phyloP scores from a whole-genome alignment of 2,113 vertebrate species.

The Calyptommatus sinebrachiatus region DNA sequence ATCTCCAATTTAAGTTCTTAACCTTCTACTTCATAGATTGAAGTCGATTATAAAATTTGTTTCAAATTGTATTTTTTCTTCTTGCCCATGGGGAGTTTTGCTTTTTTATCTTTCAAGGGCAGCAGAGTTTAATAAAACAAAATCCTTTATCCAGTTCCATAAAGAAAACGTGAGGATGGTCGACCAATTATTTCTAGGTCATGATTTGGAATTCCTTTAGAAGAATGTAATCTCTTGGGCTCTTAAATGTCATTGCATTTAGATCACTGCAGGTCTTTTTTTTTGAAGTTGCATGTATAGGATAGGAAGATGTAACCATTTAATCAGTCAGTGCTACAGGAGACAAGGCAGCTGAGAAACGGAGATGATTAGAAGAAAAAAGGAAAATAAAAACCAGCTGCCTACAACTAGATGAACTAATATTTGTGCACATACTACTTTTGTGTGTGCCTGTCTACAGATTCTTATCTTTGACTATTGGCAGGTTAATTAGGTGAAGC shows the following conservation, averaged over 20 bases:
- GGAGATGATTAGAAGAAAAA: neutral
- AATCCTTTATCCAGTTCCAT: neutral
- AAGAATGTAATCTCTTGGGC: neutral
- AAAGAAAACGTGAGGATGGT: neutral
- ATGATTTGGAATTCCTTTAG: neutral
- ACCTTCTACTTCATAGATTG: neutral
- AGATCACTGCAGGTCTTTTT: too few relatives aligned
- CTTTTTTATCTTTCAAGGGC: constrained; percentile 9
- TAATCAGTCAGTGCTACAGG: neutral
- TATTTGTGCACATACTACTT: too few relatives aligned
- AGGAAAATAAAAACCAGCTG: neutral
- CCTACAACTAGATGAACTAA: neutral
- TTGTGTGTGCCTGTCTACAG: too few relatives aligned
- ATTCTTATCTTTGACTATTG: too few relatives aligned
- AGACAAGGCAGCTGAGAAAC: neutral
- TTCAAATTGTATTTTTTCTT: neutral
- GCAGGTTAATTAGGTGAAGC: too few relatives aligned
- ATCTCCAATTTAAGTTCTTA: neutral
- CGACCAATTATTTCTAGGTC: constrained; percentile 9
- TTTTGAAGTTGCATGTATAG: neutral
- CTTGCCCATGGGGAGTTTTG: neutral
- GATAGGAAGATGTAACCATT: neutral
- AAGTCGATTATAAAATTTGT: neutral
- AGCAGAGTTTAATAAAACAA: constrained; percentile 7
- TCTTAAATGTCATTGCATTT: neutral